These are phyloP conservation scores for Chironomus riparius DNA, from an alignment of 2,888 invertebrate genomes.

Conservation along the genomic window DNA sequence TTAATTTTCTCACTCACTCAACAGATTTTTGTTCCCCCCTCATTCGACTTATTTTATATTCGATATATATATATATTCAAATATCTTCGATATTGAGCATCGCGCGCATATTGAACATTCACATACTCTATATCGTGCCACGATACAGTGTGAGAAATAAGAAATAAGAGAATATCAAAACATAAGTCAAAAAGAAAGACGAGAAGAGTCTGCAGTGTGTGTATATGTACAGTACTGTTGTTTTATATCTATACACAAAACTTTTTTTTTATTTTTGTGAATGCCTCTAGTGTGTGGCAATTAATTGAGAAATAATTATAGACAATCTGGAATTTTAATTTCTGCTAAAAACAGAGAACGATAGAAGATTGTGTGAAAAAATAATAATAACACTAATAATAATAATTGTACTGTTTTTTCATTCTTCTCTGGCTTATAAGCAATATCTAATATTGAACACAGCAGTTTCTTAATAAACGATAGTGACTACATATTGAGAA, in stretches of 20 bases:
- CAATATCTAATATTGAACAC: background rate
- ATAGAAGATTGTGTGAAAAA: constrained; percentile 1
- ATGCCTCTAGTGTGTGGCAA: constrained; percentile 14
- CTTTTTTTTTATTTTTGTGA: background rate
- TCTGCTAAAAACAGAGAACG: background rate
- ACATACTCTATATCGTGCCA: background rate
- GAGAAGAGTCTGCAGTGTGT: background rate
- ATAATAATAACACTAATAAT: background rate
- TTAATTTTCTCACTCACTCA: constrained; percentile 18
- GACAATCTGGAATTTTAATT: constrained; percentile 27
- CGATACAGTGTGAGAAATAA: background rate
- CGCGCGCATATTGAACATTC: background rate
- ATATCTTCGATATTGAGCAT: background rate
- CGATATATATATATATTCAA: background rate
- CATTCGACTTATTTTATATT: background rate
- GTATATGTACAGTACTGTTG: background rate
- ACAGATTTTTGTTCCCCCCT: background rate
- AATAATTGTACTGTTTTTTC: background rate
- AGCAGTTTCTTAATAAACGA: background rate
- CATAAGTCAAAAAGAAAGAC: constrained; percentile 14
- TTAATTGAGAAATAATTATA: constrained; percentile 27
- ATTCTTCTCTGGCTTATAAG: too few species aligned
- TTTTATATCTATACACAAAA: too few species aligned
- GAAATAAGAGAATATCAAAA: background rate
- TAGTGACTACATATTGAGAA: background rate